These are phyloP conservation scores for Microtus ochrogaster DNA, from an alignment of 2,113 vertebrate genomes.

Conservation along the genomic window DNA sequence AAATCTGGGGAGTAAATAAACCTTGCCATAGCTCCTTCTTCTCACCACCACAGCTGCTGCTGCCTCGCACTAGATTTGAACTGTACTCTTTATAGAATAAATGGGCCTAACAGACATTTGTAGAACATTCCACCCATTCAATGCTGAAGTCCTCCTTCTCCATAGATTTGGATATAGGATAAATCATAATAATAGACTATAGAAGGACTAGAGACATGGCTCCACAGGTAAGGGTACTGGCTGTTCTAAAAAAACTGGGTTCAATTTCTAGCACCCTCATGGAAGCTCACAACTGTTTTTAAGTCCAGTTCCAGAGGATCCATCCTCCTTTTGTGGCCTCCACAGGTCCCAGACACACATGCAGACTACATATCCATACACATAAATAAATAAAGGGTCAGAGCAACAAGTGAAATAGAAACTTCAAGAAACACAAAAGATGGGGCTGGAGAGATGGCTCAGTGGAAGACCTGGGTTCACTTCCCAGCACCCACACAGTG, in stretches of 20 bases:
- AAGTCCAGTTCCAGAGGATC: too few species aligned
- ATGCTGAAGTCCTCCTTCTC: background rate
- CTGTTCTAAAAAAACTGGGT: background rate
- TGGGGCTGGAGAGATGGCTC: background rate
- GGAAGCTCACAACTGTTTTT: too few species aligned
- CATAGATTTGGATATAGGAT: background rate
- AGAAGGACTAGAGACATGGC: background rate
- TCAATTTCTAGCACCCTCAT: background rate
- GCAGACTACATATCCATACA: background rate
- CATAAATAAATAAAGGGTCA: background rate
- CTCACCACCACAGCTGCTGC: background rate
- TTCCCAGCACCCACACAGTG: background rate
- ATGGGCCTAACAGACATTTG: background rate
- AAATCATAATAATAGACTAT: background rate
- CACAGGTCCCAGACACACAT: background rate
- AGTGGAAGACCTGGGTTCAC: background rate
- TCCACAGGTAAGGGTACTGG: background rate
- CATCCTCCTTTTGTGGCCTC: too few species aligned
- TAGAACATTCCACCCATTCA: background rate
- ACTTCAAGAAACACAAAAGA: background rate
- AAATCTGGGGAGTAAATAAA: background rate
- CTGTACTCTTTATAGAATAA: background rate
- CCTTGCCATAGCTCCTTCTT: background rate
- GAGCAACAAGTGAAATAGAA: background rate
- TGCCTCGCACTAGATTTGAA: background rate